phyloP scores from a whole-genome alignment of 1,140 invertebrate species.

The Agrilus planipennis region DNA sequence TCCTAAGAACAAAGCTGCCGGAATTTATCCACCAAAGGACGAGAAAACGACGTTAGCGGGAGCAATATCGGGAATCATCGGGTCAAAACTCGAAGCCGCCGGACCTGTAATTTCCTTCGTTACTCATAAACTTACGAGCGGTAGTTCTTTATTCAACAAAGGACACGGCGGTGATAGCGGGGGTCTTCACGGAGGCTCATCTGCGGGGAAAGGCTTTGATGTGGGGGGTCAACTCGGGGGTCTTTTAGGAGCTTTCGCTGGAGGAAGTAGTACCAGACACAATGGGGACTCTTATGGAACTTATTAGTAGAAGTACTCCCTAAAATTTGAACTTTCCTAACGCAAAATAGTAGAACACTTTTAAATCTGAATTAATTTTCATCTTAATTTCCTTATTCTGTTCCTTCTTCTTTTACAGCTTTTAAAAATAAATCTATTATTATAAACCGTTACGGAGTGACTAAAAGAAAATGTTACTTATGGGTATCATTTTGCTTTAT shows the following conservation, averaged over 20 bases:
- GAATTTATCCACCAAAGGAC: slow-evolving; percentile 48
- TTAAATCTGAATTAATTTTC: too few relatives aligned
- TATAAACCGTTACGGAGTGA: too few relatives aligned
- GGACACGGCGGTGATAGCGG: slow-evolving; percentile 33
- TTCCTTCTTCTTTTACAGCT: too few relatives aligned
- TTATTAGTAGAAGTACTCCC: too few relatives aligned
- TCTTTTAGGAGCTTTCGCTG: neutral
- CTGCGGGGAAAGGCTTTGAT: slow-evolving; percentile 24
- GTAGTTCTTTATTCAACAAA: slow-evolving; percentile 41
- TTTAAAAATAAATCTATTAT: too few relatives aligned
- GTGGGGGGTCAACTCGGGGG: slow-evolving; percentile 9
- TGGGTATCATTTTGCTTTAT: too few relatives aligned
- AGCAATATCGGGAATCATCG: slow-evolving; percentile 38
- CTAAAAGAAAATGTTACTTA: too few relatives aligned
- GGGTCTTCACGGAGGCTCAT: slow-evolving; percentile 25
- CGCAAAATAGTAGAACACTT: too few relatives aligned
- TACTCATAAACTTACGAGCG: slow-evolving; percentile 41
- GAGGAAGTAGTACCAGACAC: slow-evolving; percentile 6
- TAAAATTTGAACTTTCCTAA: too few relatives aligned
- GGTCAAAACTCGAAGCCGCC: slow-evolving; percentile 37
- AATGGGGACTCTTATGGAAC: too few relatives aligned
- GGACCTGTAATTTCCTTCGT: slow-evolving; percentile 46
- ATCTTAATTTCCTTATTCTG: too few relatives aligned
- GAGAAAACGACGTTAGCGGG: slow-evolving; percentile 35
- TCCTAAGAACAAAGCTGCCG: slow-evolving; percentile 57